Conservation (phyloP, 2,797 vertebrate genomes). For the Periophthalmus magnuspinnatus region DNA sequence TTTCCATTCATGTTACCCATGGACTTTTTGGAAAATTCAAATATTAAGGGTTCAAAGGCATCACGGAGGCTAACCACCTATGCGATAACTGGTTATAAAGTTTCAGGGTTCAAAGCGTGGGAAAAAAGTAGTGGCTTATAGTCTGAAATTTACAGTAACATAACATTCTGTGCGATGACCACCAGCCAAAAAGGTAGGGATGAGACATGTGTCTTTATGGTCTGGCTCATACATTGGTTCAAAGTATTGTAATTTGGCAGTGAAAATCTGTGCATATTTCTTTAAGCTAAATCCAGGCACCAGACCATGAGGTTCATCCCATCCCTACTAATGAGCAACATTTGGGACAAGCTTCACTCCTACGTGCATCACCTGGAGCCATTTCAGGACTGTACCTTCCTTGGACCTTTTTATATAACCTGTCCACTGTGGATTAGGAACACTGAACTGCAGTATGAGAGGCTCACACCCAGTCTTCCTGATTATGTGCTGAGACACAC, state of each 20-base stretch:
- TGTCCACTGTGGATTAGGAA: conserved; percentile 1
- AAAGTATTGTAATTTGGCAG: too few relatives aligned
- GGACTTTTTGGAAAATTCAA: too few relatives aligned
- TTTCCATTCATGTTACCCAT: too few relatives aligned
- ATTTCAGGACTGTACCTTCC: background rate
- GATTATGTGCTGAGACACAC: conserved; percentile 3
- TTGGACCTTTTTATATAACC: conserved; percentile 1
- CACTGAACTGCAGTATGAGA: background rate
- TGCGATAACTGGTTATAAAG: too few relatives aligned
- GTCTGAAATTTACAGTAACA: too few relatives aligned
- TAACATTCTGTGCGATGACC: background rate
- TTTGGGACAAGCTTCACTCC: conserved; percentile 1
- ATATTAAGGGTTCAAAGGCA: too few relatives aligned
- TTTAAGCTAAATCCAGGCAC: background rate
- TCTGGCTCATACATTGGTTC: too few relatives aligned
- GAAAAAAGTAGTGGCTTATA: too few relatives aligned
- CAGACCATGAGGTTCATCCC: background rate
- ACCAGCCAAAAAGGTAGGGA: background rate
- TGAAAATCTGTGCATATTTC: too few relatives aligned
- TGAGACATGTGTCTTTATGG: background rate
- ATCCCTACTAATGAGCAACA: background rate
- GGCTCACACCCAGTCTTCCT: background rate
- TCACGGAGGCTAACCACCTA: too few relatives aligned
- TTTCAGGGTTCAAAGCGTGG: too few relatives aligned
- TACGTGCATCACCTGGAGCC: conserved; percentile 1